Conservation (phyloP, 2,113 vertebrate genomes). For the Rhinoderma darwinii region DNA sequence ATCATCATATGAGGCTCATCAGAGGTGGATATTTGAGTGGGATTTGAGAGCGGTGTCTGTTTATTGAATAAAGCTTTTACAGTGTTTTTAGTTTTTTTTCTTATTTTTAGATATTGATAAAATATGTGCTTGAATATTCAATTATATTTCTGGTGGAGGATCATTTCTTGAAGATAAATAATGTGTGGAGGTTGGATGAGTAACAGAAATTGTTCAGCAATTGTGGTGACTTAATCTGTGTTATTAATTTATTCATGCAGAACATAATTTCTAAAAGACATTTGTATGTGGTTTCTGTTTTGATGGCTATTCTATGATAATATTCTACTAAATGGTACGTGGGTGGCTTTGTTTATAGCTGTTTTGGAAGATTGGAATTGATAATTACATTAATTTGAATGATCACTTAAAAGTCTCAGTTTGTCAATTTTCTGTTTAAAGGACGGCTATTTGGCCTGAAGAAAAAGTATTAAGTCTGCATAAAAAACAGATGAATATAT, state of each 20-base stretch:
- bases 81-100: neutral
- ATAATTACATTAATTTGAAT: slow-evolving; percentile 39
- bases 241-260: slow-evolving; percentile 17
- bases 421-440: slow-evolving; percentile 29
- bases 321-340: slow-evolving; percentile 7
- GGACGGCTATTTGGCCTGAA: slow-evolving; percentile 5
- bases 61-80: neutral
- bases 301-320: slow-evolving; percentile 31
- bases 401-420: slow-evolving; percentile 23
- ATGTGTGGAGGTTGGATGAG: neutral
- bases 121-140: neutral
- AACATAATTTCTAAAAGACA: slow-evolving; percentile 16
- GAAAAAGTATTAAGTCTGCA: neutral
- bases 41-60: neutral
- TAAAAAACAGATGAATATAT: neutral
- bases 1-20: slow-evolving; percentile 21
- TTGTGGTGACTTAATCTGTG: slow-evolving; percentile 2
- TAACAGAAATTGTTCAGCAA: neutral
- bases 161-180: neutral
- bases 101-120: slow-evolving; percentile 6
- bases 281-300: slow-evolving; percentile 37
- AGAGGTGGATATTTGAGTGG: neutral
- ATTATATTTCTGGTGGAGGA: neutral
- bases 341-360: slow-evolving; percentile 35
- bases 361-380: slow-evolving; percentile 37